phyloP scores from a whole-genome alignment of 2,113 vertebrate genomes.

The Anarhynchus alexandrinus region DNA sequence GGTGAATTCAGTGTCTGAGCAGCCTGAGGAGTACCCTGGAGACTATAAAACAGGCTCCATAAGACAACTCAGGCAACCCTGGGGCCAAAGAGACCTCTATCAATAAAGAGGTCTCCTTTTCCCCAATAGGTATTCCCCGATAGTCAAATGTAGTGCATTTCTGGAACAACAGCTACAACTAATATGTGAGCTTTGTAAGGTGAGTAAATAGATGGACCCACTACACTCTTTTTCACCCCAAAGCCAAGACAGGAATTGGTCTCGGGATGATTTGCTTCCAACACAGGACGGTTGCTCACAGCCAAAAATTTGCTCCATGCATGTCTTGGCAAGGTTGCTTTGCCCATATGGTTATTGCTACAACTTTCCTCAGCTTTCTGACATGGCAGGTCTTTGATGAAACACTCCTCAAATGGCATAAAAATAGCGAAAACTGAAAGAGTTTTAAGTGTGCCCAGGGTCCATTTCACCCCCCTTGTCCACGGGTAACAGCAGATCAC shows the following conservation, averaged over 20 bases:
- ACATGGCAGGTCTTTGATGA: background rate
- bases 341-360: background rate
- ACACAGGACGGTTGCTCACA: background rate
- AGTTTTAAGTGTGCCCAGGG: background rate
- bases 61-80: background rate
- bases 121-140: background rate
- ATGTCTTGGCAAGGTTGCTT: background rate
- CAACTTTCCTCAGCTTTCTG: background rate
- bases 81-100: rapidly evolving
- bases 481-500: background rate
- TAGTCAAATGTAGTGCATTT: background rate
- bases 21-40: background rate
- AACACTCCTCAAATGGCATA: background rate
- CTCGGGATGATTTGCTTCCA: background rate
- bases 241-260: background rate
- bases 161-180: background rate
- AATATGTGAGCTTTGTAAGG: background rate
- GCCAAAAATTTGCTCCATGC: background rate
- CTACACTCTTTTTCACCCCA: background rate
- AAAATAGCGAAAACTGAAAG: background rate
- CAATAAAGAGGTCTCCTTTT: background rate
- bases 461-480: background rate
- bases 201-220: background rate
- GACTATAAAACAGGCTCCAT: background rate
- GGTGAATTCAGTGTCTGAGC: background rate